Base-by-base conservation (phyloP, 2,888 invertebrate genomes). In the Nemotelus nigrinus region DNA sequence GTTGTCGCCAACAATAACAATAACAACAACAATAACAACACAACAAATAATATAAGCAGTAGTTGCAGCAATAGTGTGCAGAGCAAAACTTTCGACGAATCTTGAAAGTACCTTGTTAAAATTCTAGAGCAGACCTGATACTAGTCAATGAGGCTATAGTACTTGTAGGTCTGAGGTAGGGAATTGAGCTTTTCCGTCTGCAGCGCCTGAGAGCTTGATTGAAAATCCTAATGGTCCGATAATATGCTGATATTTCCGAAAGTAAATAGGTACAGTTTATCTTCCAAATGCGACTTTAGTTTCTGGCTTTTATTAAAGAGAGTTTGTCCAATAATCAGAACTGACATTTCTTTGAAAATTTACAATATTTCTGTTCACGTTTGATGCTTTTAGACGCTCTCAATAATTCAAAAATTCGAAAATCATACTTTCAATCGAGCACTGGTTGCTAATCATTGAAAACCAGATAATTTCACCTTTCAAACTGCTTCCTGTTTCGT, bases 31-130 rank as follows among this genome's bases (percentile, higher is more conserved):
- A 79, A 77, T 71, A 79, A 77, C 65, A 77, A 68, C 43, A 78
- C 65, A 55, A 70, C 77, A 43, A 72, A 75, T 41, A 67, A 63
- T n/a, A 74, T 58, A 58, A 74, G 57, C 58, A 78, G 57, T 67
- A 78, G 63, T 75, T 77, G 68, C 63, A 78, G 70, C 57, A 75
- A 64, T 57, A 71, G 45, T 60, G 65, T 45, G 58, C 77, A 74
- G 67, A 79, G 78, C 57, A 74, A 53, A 70, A 78, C 77, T 50
- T 80, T 68, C 72, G 78, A 80, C n/a, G 77, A 70, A 50, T 80
- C 80, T 79, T 80, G 80, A 80, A 55, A 79, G 39, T 68, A 77
- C 39, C 44, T 44, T 25, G 44, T 63, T 45, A 50, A 63, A 48
- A 74, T 74, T 41, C 25, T 41, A 41, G 55, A 70, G 53, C 70